Percentiles rank a stretch among this genome's conserved stretches.
These are phyloP conservation scores for Harpagifer antarcticus DNA, from an alignment of 2,797 vertebrate species.

Conservation along the genomic window DNA sequence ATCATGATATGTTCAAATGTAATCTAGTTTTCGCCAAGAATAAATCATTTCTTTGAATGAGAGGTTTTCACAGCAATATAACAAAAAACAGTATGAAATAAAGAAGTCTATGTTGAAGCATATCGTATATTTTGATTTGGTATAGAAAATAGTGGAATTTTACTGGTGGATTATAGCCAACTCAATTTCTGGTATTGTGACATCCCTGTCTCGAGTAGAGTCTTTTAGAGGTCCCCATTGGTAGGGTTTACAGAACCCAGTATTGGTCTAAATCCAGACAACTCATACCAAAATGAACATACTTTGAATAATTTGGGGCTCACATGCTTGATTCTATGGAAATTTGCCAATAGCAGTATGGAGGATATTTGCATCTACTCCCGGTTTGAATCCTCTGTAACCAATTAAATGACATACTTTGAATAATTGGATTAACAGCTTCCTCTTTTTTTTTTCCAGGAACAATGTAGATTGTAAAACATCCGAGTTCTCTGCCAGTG, in stretches of 20 bases:
- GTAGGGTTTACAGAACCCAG: neutral
- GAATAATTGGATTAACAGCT: slow-evolving; percentile 56
- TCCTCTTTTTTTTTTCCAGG: slow-evolving; percentile 57
- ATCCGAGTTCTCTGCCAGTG: slow-evolving; percentile 78
- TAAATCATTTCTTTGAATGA: too few species aligned
- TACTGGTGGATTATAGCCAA: too few species aligned
- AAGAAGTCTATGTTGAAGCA: too few species aligned
- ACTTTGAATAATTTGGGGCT: neutral
- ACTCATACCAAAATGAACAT: neutral
- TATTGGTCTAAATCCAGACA: neutral
- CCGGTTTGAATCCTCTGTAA: too few species aligned
- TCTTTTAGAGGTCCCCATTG: neutral
- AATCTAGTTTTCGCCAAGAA: neutral
- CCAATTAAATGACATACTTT: neutral
- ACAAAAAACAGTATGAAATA: neutral
- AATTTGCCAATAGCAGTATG: neutral
- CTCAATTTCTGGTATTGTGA: neutral
- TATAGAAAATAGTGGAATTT: too few species aligned
- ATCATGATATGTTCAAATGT: neutral
- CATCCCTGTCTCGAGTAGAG: neutral
- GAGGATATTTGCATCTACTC: neutral
- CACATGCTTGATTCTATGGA: neutral
- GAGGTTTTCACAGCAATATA: too few species aligned
- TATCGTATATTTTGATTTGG: too few species aligned
- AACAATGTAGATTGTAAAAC: slow-evolving; percentile 81